phyloP scores from a whole-genome alignment of 2,888 invertebrate species.

The Leptopilina drosophilae region DNA sequence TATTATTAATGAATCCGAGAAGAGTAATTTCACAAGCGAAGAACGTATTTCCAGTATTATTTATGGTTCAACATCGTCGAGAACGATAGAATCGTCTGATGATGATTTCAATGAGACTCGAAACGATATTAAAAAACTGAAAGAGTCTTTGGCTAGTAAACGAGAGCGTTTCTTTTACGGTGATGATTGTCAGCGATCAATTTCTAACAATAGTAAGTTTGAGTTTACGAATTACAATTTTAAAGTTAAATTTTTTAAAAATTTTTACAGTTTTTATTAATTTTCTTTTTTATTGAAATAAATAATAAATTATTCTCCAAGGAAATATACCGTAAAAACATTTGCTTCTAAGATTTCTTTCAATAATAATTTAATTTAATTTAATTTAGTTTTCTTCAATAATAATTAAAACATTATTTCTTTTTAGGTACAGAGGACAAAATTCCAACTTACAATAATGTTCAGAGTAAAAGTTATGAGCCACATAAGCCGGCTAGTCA shows the following conservation, averaged over 20 bases:
- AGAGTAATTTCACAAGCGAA: neutral
- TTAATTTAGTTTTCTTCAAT: no score
- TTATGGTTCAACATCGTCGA: constrained; percentile 42
- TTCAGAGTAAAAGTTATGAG: constrained; percentile 62
- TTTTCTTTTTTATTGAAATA: no score
- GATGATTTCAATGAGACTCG: constrained; percentile 48
- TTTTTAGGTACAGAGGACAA: constrained; percentile 48
- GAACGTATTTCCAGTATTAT: constrained; percentile 13
- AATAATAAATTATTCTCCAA: no score
- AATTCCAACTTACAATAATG: constrained; percentile 51
- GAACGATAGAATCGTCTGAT: constrained; percentile 53
- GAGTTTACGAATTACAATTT: neutral
- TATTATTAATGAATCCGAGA: neutral
- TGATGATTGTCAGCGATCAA: constrained; percentile 51
- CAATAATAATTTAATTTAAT: no score
- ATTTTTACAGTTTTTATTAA: no score
- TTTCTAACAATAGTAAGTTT: constrained; percentile 13
- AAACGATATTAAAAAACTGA: constrained; percentile 49
- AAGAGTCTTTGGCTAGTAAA: constrained; percentile 59
- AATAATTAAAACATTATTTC: neutral
- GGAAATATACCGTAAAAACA: no score
- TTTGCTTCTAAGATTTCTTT: neutral
- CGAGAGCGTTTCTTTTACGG: constrained; percentile 66
- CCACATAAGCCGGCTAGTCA: constrained; percentile 71
- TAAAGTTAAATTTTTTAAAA: no score